Evolutionary conservation across 2,888 invertebrate species (phyloP), one percentile per base, ranked within the genome.

Genomic region (Drosophila seclusa): DNA sequence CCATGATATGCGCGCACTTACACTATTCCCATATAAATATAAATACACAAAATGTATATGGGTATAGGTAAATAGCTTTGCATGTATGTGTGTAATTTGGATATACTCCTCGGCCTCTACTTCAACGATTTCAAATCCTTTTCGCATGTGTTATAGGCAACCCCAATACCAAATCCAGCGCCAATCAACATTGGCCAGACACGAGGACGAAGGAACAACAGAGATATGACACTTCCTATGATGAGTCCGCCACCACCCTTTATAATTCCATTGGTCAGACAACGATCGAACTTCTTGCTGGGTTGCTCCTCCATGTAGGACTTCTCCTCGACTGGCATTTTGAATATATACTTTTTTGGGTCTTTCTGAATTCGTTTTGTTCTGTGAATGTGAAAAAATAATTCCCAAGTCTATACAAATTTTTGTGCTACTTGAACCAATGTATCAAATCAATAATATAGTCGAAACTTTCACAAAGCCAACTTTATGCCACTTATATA

Each of bases 171-270:
- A 18, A 89, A 87, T 27, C 89, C 87, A 13, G 87, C 67, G 18
- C 90, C 91, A 42, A 91, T 27, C 38, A 83, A 58, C 11, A 87
- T 69, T 2, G 90, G 91, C 85, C 87, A 91, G 8, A 71, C 58
- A 13, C 84, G 83, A 4, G 89, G 70, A 6, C 88, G 83, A 4
- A 84, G 65, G 60, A 91, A 82, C 6, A 91, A 48, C 13, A 88
- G n/a, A 0, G 91, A 90, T 31, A 82, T 65, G 27, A 90, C 73
- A 10, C 86, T 61, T 0, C 91, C 91, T 7, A 91, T 73, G 13
- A 84, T 61, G 10, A 90, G 71, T 4, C 91, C 91, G 11, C 79
- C 85, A 29, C 81, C 65, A 10, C 83, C 80, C 75, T 91, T 92
- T 0, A 91, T 76, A 6, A 91, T 27, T 1, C 80, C 83, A 77